Base-by-base conservation (phyloP, 2,113 vertebrate species). In the Rhinoptilus africanus region DNA sequence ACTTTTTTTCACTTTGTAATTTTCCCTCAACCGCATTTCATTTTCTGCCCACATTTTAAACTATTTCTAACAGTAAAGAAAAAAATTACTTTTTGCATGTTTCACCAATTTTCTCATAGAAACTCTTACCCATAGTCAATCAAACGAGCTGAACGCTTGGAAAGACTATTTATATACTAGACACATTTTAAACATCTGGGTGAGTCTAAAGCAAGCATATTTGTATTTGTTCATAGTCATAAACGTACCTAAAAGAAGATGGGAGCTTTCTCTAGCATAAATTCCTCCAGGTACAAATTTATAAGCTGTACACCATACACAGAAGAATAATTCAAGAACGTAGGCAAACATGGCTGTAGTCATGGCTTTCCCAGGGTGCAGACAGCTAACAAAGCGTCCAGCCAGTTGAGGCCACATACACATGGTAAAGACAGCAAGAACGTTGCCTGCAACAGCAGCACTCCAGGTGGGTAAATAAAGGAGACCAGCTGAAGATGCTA, bases 271-370 rank as follows among this genome's bases (percentile, higher is more conserved):
- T 98, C 98, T 96, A 50, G 94, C 28, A 0, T 98, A 98, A 95
- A 96, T 77, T 85, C 98, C 98, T 96, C 98, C 98, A 13, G 98
- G 98, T 43, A 98, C 98, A 94, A 98, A 98, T 84, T 98, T 98
- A 71, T 98, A 98, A 92, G 98, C 98, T 53, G 98, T 98, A 87
- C 98, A 98, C 98, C 98, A 98, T 0, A 97, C 98, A 85, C 97
- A 98, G 92, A 98, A 98, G 95, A 98, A 97, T 18, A 94, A 60
- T 39, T 97, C 97, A 67, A 98, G 87, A 71, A 98, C 27, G 22
- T 97, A 98, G 64, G 96, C 84, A 43, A 91, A 5, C 98, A 98
- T 98, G 72, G 97, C 98, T 37, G 87, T 62, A 64, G 68, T 95
- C 97, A 98, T 98, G 94, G 92, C 74, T 93, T 88, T 97, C 74